These are phyloP conservation scores for Rhamnusium bicolor DNA, from an alignment of 2,888 invertebrate genomes.

Conservation along the genomic window DNA sequence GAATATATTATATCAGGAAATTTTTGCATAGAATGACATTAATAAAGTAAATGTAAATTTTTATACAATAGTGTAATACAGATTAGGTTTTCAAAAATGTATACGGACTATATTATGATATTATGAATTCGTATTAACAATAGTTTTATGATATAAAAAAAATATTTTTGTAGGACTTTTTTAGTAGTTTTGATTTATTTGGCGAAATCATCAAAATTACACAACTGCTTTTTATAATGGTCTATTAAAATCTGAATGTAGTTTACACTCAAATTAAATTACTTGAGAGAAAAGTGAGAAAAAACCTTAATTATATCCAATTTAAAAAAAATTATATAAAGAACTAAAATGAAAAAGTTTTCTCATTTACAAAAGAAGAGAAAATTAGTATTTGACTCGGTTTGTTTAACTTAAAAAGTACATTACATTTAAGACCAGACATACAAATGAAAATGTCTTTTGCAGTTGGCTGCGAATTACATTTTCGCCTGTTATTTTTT, in stretches of 20 bases:
- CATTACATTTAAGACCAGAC: conserved; percentile 48
- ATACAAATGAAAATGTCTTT: conserved; percentile 52
- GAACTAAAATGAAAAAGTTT: conserved; percentile 44
- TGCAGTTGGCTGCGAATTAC: conserved; percentile 51
- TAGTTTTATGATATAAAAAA: too few relatives aligned
- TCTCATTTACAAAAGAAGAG: conserved; percentile 54
- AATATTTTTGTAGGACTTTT: too few relatives aligned
- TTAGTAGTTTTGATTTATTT: background rate
- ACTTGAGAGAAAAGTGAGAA: background rate
- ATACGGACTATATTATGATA: too few relatives aligned
- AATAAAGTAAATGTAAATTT: too few relatives aligned
- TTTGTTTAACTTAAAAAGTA: conserved; percentile 55
- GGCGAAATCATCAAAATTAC: background rate
- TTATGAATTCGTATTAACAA: too few relatives aligned
- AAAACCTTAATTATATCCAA: conserved; percentile 10
- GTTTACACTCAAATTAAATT: background rate
- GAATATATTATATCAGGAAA: too few relatives aligned
- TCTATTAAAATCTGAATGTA: conserved; percentile 8
- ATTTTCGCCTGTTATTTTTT: conserved; percentile 49
- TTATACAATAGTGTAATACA: too few relatives aligned
- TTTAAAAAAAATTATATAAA: conserved; percentile 8
- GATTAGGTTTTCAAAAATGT: too few relatives aligned
- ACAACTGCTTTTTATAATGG: background rate
- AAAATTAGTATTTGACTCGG: conserved; percentile 57
- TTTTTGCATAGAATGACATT: too few relatives aligned